A percentile compares a stretch with the other conserved stretches of the same genome.
These are phyloP conservation scores for Bubalus kerabau DNA, from an alignment of 2,113 vertebrate species.

Conservation along the genomic window DNA sequence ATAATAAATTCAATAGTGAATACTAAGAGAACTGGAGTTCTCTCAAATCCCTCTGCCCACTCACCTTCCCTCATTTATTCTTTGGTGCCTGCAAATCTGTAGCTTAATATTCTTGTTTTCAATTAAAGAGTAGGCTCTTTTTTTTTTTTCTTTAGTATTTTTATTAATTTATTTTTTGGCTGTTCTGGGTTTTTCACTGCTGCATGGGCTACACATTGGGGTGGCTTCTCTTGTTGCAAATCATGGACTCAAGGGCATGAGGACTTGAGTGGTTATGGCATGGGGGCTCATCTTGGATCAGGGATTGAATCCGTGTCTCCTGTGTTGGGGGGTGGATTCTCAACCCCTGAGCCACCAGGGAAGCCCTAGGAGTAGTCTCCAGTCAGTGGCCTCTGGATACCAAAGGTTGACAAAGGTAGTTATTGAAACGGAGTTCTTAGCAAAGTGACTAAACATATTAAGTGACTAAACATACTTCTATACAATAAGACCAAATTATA, in stretches of 20 bases:
- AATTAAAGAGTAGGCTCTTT: background rate
- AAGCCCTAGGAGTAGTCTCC: background rate
- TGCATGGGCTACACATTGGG: background rate
- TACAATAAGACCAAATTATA: background rate
- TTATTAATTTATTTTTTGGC: background rate
- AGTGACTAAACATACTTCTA: background rate
- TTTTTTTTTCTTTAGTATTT: background rate
- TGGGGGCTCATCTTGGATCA: background rate
- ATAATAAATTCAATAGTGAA: background rate
- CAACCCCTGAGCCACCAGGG: background rate
- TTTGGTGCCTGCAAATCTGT: background rate
- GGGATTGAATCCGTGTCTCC: rapidly evolving
- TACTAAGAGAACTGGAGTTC: too few species aligned
- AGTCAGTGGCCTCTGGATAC: background rate
- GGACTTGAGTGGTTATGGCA: background rate
- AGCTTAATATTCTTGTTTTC: background rate
- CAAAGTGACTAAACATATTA: background rate
- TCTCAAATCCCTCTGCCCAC: background rate
- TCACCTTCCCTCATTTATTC: background rate
- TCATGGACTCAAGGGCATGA: background rate
- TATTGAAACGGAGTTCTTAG: background rate
- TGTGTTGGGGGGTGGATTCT: background rate
- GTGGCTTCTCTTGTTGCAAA: background rate
- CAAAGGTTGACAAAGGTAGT: background rate
- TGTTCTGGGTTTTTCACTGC: background rate